Evolutionary conservation across 2,797 vertebrate species (phyloP), one percentile per base, ranked within the genome.

Genomic region (Pantherophis alleghaniensis): DNA sequence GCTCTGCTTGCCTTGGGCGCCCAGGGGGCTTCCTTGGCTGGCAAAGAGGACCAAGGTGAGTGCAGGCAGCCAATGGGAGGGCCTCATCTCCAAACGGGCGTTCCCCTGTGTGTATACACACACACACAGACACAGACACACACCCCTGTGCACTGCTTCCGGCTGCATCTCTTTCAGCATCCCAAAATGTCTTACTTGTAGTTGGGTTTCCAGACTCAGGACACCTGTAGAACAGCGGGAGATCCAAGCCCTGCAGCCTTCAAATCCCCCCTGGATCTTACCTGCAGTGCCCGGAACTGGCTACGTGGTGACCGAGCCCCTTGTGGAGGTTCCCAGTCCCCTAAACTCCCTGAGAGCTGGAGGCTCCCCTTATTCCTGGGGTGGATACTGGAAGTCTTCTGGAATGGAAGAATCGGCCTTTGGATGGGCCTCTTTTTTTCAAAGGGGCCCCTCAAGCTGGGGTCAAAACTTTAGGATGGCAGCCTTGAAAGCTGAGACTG

Each of bases 1-100:
- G 57, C 55, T 0, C 11, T 96, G 47, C 57, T 91, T 2, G 53
- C 37, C 91, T 93, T 96, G 53, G 92, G 91, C 87, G 66, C 26
- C 53, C 55, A 94, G 92, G 60, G 83, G 5, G 69, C 69, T 66
- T 92, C 93, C 89, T 90, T 69, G 60, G 94, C 90, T 28, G 91
- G 63, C 57, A 3, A 42, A 5, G 32, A 0, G 3, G 2, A 20
- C 55, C 7, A 32, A 87, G 92, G 92, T 93, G 32, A 74, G 92
- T 55, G 14, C 26, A 3, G 1, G 56, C 4, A 28, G 26, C 13
- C 14, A 2, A 4, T 0, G 10, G 51, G 20, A 4, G 24, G 20
- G 13, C 1, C 32, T 5, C 11, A 10, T 5, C n/a, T 26, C 22
- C 26, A 28, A 57, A 56, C 2, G 20, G 55, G 3, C n/a, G 22